phyloP scores from a whole-genome alignment of 2,113 vertebrate genomes.

The Conger conger region DNA sequence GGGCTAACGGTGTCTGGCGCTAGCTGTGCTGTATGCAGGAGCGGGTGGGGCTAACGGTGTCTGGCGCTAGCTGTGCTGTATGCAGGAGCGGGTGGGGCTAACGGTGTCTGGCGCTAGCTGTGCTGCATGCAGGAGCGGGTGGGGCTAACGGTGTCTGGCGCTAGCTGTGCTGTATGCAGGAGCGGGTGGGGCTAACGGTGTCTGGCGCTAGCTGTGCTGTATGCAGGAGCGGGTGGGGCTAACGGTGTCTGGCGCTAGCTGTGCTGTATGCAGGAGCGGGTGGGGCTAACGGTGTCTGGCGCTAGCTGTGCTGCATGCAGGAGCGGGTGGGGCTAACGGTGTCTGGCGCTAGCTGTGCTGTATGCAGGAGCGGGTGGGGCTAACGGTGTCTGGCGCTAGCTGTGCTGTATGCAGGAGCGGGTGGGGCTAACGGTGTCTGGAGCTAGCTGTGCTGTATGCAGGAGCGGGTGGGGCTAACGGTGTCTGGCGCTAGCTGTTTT shows the following conservation, averaged over 20 bases:
- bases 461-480: not conserved
- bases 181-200: not conserved
- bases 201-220: too few relatives aligned
- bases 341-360: too few relatives aligned
- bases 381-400: not conserved
- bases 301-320: not conserved
- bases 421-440: not conserved
- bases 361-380: not conserved
- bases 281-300: not conserved
- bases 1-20: not conserved
- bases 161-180: not conserved
- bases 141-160: not conserved
- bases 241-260: not conserved
- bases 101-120: not conserved
- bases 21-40: not conserved
- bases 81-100: not conserved
- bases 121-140: not conserved
- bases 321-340: not conserved
- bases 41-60: not conserved
- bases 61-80: too few relatives aligned
- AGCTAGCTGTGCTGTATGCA: not conserved
- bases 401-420: not conserved
- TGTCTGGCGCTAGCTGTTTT: not conserved
- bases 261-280: not conserved
- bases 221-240: not conserved